Evolutionary conservation across 2,888 invertebrate genomes (phyloP), one percentile per base, ranked within the genome.

Genomic region (Pandemis cinnamomeana): DNA sequence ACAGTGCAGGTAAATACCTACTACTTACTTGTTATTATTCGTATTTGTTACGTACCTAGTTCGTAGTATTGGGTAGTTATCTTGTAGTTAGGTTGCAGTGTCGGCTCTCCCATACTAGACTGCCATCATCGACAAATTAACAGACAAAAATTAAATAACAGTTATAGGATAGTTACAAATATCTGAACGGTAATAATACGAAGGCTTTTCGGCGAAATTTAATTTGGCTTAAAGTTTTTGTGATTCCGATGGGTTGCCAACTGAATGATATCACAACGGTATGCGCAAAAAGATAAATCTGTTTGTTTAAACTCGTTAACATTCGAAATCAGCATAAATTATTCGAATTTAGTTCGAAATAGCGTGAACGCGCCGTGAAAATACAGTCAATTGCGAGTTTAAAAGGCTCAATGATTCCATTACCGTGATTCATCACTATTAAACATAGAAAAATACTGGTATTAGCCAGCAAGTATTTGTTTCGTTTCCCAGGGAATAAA

Each of bases 401-500:
- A 58, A 27, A 27, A 7, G 58, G 27, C 58, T 58, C 27, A 58
- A 27, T 20, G 27, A 27, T 58, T 11, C 11, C 11, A 58, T 58
- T 58, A 27, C 61, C 7, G 10, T 61, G 41, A 41, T 61, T 36
- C 41, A 13, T 13, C 61, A 61, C n/a, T 27, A 10, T 5, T 36
- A 41, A 41, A 62, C 13, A 62, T 58, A 58, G n/a, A 55, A 55
- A 4, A 55, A 20, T 53, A 44, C 27, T 36, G 2, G 2, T 44
- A n/a, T 10, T 61, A 51, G 60, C n/a, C 41, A n/a, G n/a, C 20
- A 42, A 13, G 51, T n/a, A 58, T 13, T 42, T 53, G 58, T 73
- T 60, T 66, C 58, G 69, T 72, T 72, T 69, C 58, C 64, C 69
- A 60, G 15, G 64, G 51, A 63, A 64, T 58, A 41, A 48, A 62